Conservation (phyloP, 2,113 vertebrate species). For the Elephas maximus region DNA sequence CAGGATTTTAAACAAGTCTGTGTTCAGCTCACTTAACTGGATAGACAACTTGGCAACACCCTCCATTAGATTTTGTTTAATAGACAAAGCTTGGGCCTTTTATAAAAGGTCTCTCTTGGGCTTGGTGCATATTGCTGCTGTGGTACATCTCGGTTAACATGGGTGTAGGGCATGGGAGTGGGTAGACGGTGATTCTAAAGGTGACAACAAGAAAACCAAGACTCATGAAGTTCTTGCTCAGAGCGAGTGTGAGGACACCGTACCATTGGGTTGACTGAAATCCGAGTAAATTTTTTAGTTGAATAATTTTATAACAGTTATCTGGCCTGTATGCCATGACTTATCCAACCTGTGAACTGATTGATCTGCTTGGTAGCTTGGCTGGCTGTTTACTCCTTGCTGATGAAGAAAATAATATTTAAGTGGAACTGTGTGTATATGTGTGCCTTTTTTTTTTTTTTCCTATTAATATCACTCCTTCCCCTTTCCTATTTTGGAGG, state of each 20-base stretch:
- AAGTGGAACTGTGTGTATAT: slow-evolving; percentile 64
- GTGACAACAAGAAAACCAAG: slow-evolving; percentile 56
- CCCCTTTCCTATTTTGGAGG: slow-evolving; percentile 22
- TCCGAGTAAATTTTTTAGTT: slow-evolving; percentile 32
- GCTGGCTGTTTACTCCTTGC: slow-evolving; percentile 71
- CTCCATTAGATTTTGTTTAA: slow-evolving; percentile 55
- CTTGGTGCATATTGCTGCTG: slow-evolving; percentile 63
- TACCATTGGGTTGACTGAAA: slow-evolving; percentile 18
- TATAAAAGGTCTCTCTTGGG: background rate
- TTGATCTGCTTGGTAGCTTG: slow-evolving; percentile 58
- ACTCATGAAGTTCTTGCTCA: background rate
- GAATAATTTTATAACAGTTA: slow-evolving; percentile 29
- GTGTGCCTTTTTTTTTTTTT: slow-evolving; percentile 32
- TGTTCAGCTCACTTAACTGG: background rate
- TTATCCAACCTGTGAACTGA: background rate
- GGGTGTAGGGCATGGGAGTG: background rate
- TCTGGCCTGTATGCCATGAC: background rate
- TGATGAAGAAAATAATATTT: slow-evolving; percentile 76
- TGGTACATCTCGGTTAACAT: background rate
- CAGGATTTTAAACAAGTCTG: slow-evolving; percentile 35
- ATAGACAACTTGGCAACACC: background rate
- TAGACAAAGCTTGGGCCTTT: background rate
- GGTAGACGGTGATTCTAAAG: slow-evolving; percentile 30
- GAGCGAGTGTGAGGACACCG: background rate
- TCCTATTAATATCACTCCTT: background rate